Percentiles rank a stretch among this genome's conserved stretches.
phyloP scores from a whole-genome alignment of 2,888 invertebrate species.

The Drosophila basisetae region DNA sequence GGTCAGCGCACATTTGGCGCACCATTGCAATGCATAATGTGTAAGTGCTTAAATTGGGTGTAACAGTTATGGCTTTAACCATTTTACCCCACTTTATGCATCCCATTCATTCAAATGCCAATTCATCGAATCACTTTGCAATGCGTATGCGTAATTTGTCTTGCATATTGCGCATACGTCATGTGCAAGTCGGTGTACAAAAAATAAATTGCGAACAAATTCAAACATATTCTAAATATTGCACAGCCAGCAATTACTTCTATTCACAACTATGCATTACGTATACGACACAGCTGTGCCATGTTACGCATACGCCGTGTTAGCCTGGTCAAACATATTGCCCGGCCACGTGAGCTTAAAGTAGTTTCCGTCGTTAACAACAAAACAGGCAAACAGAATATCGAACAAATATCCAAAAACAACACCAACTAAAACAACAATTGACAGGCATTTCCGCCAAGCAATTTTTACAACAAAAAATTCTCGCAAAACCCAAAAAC shows the following conservation, averaged over 20 bases:
- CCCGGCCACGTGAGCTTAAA: conserved; percentile 54
- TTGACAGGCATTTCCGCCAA: conserved; percentile 73
- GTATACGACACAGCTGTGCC: conserved; percentile 43
- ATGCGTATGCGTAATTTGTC: conserved; percentile 53
- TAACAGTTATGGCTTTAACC: conserved; percentile 7
- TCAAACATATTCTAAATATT: background rate
- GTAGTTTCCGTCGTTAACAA: conserved; percentile 12
- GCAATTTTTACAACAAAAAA: conserved; percentile 46
- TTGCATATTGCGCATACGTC: conserved; percentile 60
- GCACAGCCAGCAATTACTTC: conserved; percentile 6
- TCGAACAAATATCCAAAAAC: conserved; percentile 29
- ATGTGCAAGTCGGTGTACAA: conserved; percentile 9
- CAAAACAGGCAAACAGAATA: conserved; percentile 3
- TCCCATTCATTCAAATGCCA: conserved; percentile 6
- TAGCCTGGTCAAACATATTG: conserved; percentile 27
- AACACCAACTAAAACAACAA: conserved; percentile 29
- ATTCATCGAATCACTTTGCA: background rate
- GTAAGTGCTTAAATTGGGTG: conserved; percentile 44
- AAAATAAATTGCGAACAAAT: background rate
- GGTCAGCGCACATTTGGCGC: conserved; percentile 78
- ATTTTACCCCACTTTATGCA: conserved; percentile 21
- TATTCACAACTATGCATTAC: conserved; percentile 17
- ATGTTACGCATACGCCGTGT: conserved; percentile 58
- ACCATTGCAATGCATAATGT: conserved; percentile 66
- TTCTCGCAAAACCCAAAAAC: conserved; percentile 27